Conservation (phyloP, 2,797 vertebrate genomes). For the Craterocephalus amniculus region DNA sequence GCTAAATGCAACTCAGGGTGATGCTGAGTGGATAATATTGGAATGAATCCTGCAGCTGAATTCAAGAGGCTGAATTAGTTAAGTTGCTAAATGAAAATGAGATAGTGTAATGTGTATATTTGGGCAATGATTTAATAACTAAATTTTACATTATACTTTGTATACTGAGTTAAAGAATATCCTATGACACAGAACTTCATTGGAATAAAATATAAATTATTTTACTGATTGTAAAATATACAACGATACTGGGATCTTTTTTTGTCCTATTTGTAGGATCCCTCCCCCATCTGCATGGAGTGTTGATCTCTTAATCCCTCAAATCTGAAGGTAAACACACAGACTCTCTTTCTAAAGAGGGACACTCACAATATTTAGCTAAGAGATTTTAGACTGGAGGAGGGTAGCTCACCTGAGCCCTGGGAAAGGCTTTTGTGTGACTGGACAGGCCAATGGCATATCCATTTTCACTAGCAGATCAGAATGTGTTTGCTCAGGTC, state of each 20-base stretch:
- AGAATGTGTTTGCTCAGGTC: constrained; percentile 74
- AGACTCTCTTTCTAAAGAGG: constrained; percentile 76
- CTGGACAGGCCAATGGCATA: constrained; percentile 77
- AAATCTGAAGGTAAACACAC: constrained; percentile 80
- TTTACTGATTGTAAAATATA: not conserved
- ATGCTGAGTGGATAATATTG: constrained; percentile 59
- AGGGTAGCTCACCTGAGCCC: constrained; percentile 79
- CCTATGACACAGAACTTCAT: not conserved
- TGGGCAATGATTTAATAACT: constrained; percentile 4
- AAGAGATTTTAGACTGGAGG: constrained; percentile 83
- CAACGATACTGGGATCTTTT: not conserved
- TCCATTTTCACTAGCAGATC: constrained; percentile 82
- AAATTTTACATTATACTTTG: not conserved
- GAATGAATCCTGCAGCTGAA: constrained; percentile 46
- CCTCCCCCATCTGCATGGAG: constrained; percentile 38
- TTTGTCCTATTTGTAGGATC: constrained; percentile 21
- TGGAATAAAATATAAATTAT: not conserved
- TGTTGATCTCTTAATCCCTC: constrained; percentile 79
- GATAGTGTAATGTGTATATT: too few relatives aligned
- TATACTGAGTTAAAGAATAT: not conserved
- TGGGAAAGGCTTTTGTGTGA: constrained; percentile 73
- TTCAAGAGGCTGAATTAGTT: constrained; percentile 38
- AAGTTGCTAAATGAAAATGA: constrained; percentile 29
- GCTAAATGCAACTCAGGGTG: constrained; percentile 56
- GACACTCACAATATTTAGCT: constrained; percentile 85